A percentile compares a stretch with the other conserved stretches of the same genome.
Conservation (phyloP, 2,797 vertebrate species). For the Poeciliopsis paucimaculata region DNA sequence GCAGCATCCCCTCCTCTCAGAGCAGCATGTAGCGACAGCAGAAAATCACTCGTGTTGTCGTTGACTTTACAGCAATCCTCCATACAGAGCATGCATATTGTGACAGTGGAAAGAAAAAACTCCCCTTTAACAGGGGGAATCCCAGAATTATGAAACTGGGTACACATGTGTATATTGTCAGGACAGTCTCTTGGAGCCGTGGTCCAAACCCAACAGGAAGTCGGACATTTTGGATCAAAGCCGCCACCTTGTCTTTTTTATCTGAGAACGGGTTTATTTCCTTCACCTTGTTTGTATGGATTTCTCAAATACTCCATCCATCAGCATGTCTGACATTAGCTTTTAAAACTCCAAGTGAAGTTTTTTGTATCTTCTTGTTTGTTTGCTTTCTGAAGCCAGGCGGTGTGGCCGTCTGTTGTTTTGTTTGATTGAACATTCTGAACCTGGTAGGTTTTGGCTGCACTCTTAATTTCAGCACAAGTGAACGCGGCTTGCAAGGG, state of each 20-base stretch:
- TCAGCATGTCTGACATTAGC: not conserved
- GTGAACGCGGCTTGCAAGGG: constrained; percentile 78
- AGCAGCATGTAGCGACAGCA: not conserved
- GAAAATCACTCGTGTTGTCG: not conserved
- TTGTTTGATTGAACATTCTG: constrained; percentile 57
- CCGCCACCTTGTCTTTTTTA: too few relatives aligned
- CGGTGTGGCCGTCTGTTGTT: constrained; percentile 32
- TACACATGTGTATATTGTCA: too few relatives aligned
- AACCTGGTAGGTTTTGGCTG: constrained; percentile 65
- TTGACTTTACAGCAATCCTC: not conserved
- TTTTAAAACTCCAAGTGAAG: not conserved
- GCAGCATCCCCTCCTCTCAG: not conserved
- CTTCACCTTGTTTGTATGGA: not conserved
- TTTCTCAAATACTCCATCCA: not conserved
- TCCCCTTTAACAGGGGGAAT: not conserved
- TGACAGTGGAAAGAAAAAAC: not conserved
- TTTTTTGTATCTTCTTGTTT: not conserved
- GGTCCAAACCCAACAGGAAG: too few relatives aligned
- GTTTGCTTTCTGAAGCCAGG: not conserved
- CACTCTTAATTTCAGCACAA: constrained; percentile 75
- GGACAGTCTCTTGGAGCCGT: too few relatives aligned
- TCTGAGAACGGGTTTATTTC: not conserved
- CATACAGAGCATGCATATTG: not conserved
- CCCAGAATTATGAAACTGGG: not conserved
- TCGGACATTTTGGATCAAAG: too few relatives aligned